Evolutionary conservation across 2,888 invertebrate species (phyloP).

Genomic region (Epinotia nisella): DNA sequence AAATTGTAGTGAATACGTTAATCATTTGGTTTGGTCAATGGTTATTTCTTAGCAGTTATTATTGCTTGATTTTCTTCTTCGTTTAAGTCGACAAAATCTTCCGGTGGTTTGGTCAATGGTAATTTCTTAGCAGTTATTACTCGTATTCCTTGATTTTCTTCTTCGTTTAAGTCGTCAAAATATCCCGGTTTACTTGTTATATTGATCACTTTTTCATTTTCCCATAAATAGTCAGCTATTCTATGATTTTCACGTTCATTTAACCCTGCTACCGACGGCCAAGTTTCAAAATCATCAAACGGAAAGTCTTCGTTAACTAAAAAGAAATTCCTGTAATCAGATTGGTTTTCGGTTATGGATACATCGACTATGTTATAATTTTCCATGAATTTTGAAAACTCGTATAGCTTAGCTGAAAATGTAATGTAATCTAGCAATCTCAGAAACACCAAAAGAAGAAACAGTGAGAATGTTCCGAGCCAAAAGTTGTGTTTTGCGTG

Average conservation of each 20-base stretch:
- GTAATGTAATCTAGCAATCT: slow-evolving; percentile 65
- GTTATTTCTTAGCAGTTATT: neutral
- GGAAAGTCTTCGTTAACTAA: slow-evolving; percentile 48
- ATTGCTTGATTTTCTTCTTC: slow-evolving; percentile 14
- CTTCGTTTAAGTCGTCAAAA: slow-evolving; percentile 2
- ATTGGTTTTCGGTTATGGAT: slow-evolving; percentile 41
- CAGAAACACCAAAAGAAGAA: slow-evolving; percentile 62
- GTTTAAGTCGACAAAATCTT: slow-evolving; percentile 44
- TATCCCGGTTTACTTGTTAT: slow-evolving; percentile 17
- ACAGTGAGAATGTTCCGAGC: slow-evolving; percentile 67
- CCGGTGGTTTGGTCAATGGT: slow-evolving; percentile 52
- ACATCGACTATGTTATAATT: slow-evolving; percentile 67
- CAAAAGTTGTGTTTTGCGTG: slow-evolving; percentile 69
- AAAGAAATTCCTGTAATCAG: slow-evolving; percentile 45
- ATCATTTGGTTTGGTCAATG: slow-evolving; percentile 55
- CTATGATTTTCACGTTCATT: slow-evolving; percentile 55
- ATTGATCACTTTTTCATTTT: slow-evolving; percentile 48
- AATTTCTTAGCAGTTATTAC: neutral
- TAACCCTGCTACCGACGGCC: slow-evolving; percentile 61
- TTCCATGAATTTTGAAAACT: slow-evolving; percentile 69
- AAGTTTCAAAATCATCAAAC: slow-evolving; percentile 50
- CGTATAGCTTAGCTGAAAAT: slow-evolving; percentile 71
- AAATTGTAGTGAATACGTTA: slow-evolving; percentile 59
- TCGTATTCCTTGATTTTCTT: slow-evolving; percentile 20
- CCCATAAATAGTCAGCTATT: slow-evolving; percentile 57